A percentile compares a stretch with the other conserved stretches of the same genome.
Conservation (phyloP, 2,888 invertebrate genomes). For the Tenthredo amoena region DNA sequence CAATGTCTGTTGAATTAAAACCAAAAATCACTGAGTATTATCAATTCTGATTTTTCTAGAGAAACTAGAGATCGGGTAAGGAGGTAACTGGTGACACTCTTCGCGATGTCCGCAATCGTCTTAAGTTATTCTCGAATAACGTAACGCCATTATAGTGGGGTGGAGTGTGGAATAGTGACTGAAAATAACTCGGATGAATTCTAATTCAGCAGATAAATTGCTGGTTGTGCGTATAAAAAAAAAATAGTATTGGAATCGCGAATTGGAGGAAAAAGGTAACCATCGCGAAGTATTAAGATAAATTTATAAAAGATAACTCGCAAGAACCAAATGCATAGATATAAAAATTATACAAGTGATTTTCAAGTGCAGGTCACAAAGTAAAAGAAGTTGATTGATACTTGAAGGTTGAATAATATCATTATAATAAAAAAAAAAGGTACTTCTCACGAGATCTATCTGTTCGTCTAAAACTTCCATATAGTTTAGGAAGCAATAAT, state of each 20-base stretch:
- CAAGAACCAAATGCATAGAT: neutral
- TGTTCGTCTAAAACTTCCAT: slow-evolving; percentile 7
- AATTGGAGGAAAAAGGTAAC: neutral
- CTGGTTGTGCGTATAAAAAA: neutral
- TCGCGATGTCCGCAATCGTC: neutral
- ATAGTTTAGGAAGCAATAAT: slow-evolving; percentile 9
- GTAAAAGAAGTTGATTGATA: neutral
- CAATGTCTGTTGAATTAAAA: slow-evolving; percentile 75
- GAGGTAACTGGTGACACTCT: neutral
- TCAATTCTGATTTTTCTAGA: slow-evolving; percentile 27
- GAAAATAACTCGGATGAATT: neutral
- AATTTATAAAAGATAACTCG: neutral
- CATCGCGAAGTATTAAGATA: neutral
- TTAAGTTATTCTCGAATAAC: neutral
- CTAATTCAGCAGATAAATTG: neutral
- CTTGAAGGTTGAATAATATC: neutral
- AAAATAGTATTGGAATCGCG: neutral
- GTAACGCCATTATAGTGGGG: neutral
- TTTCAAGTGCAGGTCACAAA: neutral
- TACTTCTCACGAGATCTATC: neutral
- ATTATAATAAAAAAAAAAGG: neutral
- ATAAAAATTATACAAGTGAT: neutral
- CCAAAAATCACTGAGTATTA: slow-evolving; percentile 63
- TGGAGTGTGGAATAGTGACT: neutral
- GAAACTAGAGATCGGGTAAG: neutral